Evolutionary conservation across 1,140 invertebrate genomes (phyloP), one percentile per base, ranked within the genome.

Genomic region (Cheumatopsyche charites): DNA sequence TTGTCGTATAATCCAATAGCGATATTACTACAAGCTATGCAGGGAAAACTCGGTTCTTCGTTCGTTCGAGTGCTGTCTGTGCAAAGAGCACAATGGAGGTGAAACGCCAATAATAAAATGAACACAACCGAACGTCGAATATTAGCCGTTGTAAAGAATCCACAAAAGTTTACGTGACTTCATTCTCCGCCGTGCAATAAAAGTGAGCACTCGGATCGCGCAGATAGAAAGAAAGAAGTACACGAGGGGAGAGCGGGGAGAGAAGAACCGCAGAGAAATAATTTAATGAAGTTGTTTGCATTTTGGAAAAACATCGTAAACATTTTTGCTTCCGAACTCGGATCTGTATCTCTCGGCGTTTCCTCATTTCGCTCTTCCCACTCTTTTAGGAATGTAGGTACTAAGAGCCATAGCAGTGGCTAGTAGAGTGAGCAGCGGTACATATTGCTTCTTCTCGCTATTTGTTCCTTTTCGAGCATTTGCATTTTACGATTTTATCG

Each of bases 61-160:
- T 3, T 4, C 3, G 3, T 36, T 4, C 13, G 23, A 19, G 6
- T 58, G 25, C 55, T 58, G 55, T 58, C 55, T 58, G n/a, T n/a
- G 55, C 17, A 9, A 12, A 23, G 21, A 58, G 23, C 55, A 58
- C 55, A 58, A 58, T 58, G 55, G 55, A 58, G 12, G 55, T 23
- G 55, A 23, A 58, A 58, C 25, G 55, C 55, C 55, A 58, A 58
- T 58, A 58, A 58, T 58, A 58, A 58, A 58, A 58, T 58, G 55
- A 58, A 58, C 55, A 58, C 55, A 26, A 58, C 55, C 55, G 55
- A 58, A 58, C 55, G 23, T 21, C 21, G 55, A 58, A 58, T 58
- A 58, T 58, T 58, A 58, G 55, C 55, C 55, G 55, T 58, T 58
- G 55, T 58, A 58, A 58, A 58, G 55, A 58, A 58, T 58, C 55